Base-by-base conservation (phyloP, 1,140 invertebrate genomes). In the Drosophila paulistorum region DNA sequence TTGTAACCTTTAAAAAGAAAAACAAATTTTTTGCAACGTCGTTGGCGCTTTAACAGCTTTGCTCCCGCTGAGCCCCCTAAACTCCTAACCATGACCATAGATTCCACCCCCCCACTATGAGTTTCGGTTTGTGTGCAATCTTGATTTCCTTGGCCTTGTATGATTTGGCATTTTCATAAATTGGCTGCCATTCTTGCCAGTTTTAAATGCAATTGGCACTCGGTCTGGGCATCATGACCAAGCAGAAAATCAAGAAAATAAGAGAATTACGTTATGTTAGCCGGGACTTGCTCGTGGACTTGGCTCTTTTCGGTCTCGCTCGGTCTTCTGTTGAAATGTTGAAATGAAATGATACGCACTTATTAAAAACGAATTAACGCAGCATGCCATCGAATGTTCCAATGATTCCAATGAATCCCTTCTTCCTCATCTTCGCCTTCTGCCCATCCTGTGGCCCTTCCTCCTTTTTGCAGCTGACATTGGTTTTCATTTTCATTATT, bases 361-460 rank as follows among this genome's bases (percentile, higher is more conserved):
- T 89, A 89, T 89, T 89, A 89, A 89, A 89, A 89, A 89, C 85
- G 85, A 89, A 89, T 89, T 89, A 89, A 84, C 83, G 68, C 83
- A 83, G 84, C 84, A 78, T 83, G 83, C 84, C 85, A 77, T 41
- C 55, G 9, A 42, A 33, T 33, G 59, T 23, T 51, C 30, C 30
- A 30, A 30, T 30, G 30, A 7, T 30, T 51, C 81, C 77, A 71
- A 74, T 77, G 68, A 59, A 41, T 45, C 67, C 45, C 57, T 26
- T 62, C 61, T 65, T 13, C 61, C 7, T 26, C 42, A 48, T 35
- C 55, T 17, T 11, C n/a, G 62, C 55, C 57, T 65, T 67, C 72
- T 72, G 10, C 37, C 37, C 37, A 39, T 39, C 37, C 37, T 39
- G 37, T 11, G 10, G 10, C 37, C 11, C 45, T 17, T 51, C 17